Percentiles rank a stretch among this genome's conserved stretches.
Conservation (phyloP, 2,113 vertebrate genomes). For the Procavia capensis region DNA sequence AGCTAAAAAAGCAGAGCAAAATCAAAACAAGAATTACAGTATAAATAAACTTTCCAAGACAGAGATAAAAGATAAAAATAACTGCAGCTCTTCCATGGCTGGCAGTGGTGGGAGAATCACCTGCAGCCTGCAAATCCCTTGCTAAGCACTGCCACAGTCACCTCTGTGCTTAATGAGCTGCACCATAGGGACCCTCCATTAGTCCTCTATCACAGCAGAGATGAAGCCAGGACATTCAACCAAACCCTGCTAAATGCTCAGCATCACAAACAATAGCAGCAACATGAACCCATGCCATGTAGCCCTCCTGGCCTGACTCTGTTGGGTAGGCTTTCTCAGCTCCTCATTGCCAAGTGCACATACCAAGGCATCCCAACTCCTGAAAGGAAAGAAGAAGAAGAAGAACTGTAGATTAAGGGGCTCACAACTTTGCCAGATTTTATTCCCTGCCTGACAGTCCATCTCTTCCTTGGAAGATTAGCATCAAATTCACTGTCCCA, state of each 20-base stretch:
- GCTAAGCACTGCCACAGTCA: background rate
- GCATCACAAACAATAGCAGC: background rate
- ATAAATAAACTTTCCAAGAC: background rate
- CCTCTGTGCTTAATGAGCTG: background rate
- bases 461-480: background rate
- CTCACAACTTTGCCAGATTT: background rate
- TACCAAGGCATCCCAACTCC: background rate
- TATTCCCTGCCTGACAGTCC: background rate
- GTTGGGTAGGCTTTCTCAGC: background rate
- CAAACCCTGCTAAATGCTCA: background rate
- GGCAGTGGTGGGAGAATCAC: background rate
- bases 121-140: background rate
- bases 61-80: background rate
- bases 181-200: background rate
- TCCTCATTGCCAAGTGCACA: background rate
- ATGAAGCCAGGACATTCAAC: background rate
- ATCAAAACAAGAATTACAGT: background rate
- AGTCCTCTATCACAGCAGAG: background rate
- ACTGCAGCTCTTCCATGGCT: background rate
- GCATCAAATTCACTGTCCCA: background rate
- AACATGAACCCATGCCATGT: background rate
- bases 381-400: background rate
- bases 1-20: background rate
- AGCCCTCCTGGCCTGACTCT: background rate
- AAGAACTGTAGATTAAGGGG: background rate